Evolutionary conservation across 2,888 invertebrate species (phyloP).

Genomic region (Heteromurus nitidus): DNA sequence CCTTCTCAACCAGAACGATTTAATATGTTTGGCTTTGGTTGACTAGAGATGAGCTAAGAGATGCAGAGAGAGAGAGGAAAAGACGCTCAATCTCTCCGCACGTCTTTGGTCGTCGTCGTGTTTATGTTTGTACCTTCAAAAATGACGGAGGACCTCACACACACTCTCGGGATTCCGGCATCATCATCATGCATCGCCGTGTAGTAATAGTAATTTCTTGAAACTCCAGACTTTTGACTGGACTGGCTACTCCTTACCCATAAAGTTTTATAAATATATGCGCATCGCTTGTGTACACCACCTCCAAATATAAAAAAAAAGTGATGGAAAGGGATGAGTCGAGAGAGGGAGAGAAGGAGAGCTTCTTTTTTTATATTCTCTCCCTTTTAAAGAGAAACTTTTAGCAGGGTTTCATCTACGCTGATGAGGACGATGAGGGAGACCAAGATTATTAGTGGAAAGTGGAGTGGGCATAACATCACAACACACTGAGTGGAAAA

Average conservation of each 20-base stretch:
- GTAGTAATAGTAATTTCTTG: background rate
- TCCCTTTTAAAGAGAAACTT: no score
- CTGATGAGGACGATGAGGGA: no score
- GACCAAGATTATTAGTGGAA: no score
- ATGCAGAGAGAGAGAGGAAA: conserved; percentile 16
- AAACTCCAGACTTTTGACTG: conserved; percentile 29
- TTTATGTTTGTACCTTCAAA: conserved; percentile 16
- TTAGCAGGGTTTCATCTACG: no score
- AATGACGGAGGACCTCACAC: conserved; percentile 45
- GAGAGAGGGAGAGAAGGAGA: no score
- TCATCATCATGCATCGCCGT: conserved; percentile 24
- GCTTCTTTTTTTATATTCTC: no score
- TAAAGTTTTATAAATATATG: background rate
- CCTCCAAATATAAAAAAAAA: no score
- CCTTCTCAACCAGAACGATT: conserved; percentile 14
- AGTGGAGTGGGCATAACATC: no score
- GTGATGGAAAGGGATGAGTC: no score
- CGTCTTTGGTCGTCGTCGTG: conserved; percentile 20
- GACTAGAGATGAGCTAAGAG: conserved; percentile 31
- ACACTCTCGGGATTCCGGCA: conserved; percentile 24
- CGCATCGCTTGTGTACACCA: no score
- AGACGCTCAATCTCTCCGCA: conserved; percentile 26
- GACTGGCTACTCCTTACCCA: conserved; percentile 24
- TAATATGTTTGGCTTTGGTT: conserved; percentile 29
- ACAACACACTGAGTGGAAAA: no score